Percentiles rank a stretch among this genome's conserved stretches.
Conservation (phyloP, 2,888 invertebrate species). For the Dasysyrphus albostriatus region DNA sequence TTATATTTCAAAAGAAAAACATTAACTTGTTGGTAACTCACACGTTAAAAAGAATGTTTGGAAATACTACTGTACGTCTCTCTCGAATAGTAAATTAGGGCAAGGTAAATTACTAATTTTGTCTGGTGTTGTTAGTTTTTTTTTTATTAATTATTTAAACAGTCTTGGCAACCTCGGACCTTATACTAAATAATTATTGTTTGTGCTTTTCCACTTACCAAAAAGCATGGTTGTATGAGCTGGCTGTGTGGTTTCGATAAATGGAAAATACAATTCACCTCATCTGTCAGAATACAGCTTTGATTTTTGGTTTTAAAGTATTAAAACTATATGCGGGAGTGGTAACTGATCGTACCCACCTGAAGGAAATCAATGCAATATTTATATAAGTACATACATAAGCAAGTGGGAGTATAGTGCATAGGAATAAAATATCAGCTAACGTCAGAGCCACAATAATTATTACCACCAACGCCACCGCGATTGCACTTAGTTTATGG, state of each 20-base stretch:
- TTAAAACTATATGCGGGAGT: constrained; percentile 58
- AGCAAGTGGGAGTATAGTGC: constrained; percentile 49
- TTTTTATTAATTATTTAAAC: too few relatives aligned
- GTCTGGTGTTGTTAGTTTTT: too few relatives aligned
- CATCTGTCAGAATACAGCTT: constrained; percentile 51
- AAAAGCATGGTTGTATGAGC: neutral
- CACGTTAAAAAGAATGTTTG: too few relatives aligned
- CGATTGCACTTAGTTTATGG: constrained; percentile 64
- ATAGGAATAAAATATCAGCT: constrained; percentile 2
- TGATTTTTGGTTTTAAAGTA: constrained; percentile 32
- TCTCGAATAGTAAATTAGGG: too few relatives aligned
- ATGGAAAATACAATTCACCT: constrained; percentile 43
- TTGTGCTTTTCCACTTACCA: too few relatives aligned
- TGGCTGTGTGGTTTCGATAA: neutral
- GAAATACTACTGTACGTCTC: too few relatives aligned
- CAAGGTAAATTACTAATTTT: too few relatives aligned
- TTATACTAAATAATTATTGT: too few relatives aligned
- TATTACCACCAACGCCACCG: constrained; percentile 59
- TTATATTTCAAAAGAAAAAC: too few relatives aligned
- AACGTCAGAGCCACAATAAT: constrained; percentile 61
- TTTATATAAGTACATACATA: constrained; percentile 11
- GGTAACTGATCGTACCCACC: constrained; percentile 40
- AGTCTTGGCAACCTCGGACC: too few relatives aligned
- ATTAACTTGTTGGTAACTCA: too few relatives aligned
- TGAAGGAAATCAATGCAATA: constrained; percentile 35